Percentiles rank a stretch among this genome's conserved stretches.
Conservation (phyloP, 2,888 invertebrate species). For the Dynastes tityus region DNA sequence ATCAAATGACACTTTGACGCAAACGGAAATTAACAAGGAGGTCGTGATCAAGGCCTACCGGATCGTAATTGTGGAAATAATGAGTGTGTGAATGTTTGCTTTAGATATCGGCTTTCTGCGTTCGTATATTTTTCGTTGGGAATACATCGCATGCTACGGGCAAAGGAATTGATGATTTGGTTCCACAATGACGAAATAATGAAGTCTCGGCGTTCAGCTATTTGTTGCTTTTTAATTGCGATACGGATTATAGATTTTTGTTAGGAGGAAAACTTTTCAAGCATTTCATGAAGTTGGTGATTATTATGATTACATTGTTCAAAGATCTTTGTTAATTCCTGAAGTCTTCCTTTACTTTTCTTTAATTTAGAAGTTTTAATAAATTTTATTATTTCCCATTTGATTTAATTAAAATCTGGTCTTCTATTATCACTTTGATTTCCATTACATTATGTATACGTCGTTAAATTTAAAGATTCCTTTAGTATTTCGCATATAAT, state of each 20-base stretch:
- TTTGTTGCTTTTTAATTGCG: not conserved
- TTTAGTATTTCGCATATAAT: too few species aligned
- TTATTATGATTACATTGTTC: not conserved
- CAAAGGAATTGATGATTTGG: constrained; percentile 3
- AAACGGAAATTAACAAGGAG: constrained; percentile 62
- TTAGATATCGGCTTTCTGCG: constrained; percentile 1
- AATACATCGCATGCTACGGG: not conserved
- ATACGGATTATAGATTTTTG: not conserved
- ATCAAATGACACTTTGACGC: constrained; percentile 63
- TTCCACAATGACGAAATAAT: constrained; percentile 4
- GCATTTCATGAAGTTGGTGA: too few species aligned
- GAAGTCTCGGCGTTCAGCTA: not conserved
- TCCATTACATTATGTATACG: too few species aligned
- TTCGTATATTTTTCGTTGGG: not conserved
- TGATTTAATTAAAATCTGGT: too few species aligned
- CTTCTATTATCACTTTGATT: too few species aligned
- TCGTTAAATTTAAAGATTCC: too few species aligned
- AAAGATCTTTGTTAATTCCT: too few species aligned
- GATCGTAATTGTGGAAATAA: constrained; percentile 49
- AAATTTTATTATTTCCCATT: too few species aligned
- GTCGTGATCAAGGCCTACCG: constrained; percentile 36
- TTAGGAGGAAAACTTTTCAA: not conserved
- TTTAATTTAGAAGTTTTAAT: too few species aligned
- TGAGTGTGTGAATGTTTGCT: constrained; percentile 43
- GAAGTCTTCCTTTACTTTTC: too few species aligned